Evolutionary conservation across 1,140 invertebrate species (phyloP), one percentile per base, ranked within the genome.

Genomic region (Pseudachorutes palmiensis): DNA sequence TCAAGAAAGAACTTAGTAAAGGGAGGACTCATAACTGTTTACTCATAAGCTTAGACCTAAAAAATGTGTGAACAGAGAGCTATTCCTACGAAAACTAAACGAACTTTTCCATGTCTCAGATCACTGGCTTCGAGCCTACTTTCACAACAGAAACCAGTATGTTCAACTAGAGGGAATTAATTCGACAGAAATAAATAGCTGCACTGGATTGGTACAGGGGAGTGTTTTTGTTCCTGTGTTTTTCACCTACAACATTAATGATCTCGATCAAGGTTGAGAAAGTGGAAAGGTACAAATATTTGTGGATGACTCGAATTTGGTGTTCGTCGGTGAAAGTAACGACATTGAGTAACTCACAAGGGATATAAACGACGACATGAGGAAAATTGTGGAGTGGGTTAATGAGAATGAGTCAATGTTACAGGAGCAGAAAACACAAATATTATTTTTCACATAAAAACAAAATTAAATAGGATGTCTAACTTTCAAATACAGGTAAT

Each of bases 91-190:
- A 26, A 64, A 55, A 33, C 32, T 68, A 51, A 41, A 28, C 2
- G 2, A 2, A 62, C 62, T 62, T n/a, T 67, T 51, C 41, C 26
- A 62, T 3, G 58, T 67, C 32, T 51, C 36, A 2, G 66, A 67
- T 36, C 36, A 14, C 36, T 67, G 66, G 66, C 28, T 67, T n/a
- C 41, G 59, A 36, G 60, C 62, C 33, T 67, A 67, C 29, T 51
- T 67, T 2, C 5, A 19, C 5, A 36, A 67, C 31, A 22, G 60
- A 5, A 1, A 22, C 2, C 66, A 67, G 30, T 62, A 29, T 51
- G 60, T 62, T 3, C 45, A 62, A 2, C 9, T 55, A 62, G 26
- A 62, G 30, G 58, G 45, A 9, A 51, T 3, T 1, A 2, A 51
- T 3, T 67, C 66, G 2, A 2, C 24, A 2, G 30, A 62, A 19